Evolutionary conservation across 2,888 invertebrate species (phyloP).

Genomic region (Drosophila mercatorum): DNA sequence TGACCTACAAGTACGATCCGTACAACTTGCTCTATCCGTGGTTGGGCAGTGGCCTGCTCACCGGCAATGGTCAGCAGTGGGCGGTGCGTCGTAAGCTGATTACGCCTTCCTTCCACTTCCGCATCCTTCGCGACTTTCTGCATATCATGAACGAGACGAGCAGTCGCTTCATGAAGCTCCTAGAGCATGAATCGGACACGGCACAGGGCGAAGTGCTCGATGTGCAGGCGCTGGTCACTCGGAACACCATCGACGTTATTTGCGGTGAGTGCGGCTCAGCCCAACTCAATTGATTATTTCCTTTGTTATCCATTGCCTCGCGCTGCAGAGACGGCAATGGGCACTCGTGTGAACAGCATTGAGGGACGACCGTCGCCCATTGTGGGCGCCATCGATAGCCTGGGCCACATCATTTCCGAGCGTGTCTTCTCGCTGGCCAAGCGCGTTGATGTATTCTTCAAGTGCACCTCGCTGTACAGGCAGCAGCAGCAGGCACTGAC

Average conservation of each 20-base stretch:
- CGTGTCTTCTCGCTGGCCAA: conserved; percentile 59
- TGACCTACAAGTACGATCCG: conserved; percentile 84
- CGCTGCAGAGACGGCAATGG: conserved; percentile 66
- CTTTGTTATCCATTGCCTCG: neutral
- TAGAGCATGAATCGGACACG: conserved; percentile 42
- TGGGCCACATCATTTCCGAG: conserved; percentile 54
- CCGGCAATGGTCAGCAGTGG: conserved; percentile 84
- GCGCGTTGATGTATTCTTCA: conserved; percentile 60
- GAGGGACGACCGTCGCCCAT: conserved; percentile 70
- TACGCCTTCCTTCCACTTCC: conserved; percentile 85
- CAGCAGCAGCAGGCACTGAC: conserved; percentile 82
- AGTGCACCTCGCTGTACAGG: conserved; percentile 85
- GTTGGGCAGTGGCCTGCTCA: conserved; percentile 85
- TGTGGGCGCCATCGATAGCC: conserved; percentile 84
- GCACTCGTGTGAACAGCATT: conserved; percentile 62
- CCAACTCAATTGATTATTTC: neutral
- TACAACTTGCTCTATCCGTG: conserved; percentile 84
- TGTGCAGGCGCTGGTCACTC: conserved; percentile 84
- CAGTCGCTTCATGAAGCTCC: conserved; percentile 83
- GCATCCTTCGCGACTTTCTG: conserved; percentile 67
- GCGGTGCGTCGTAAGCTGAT: conserved; percentile 85
- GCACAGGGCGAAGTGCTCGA: conserved; percentile 81
- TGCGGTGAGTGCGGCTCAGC: conserved; percentile 48
- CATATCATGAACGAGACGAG: conserved; percentile 85
- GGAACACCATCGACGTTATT: conserved; percentile 85